phyloP scores from a whole-genome alignment of 2,797 vertebrate genomes.

The Hipposideros larvatus region DNA sequence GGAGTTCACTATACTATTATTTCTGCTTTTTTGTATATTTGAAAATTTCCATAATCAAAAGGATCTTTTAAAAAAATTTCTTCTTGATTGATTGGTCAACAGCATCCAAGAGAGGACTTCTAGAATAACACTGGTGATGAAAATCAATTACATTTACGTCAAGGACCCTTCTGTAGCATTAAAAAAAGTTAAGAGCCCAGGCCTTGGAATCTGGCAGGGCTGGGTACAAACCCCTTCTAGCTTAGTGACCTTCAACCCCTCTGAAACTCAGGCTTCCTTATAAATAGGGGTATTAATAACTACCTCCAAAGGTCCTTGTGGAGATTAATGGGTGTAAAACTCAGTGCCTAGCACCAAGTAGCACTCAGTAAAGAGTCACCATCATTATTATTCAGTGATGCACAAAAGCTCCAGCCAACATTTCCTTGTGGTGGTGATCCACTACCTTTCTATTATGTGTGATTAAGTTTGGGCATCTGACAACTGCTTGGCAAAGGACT shows the following conservation, averaged over 20 bases:
- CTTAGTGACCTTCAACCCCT: background rate
- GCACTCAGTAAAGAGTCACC: background rate
- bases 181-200: background rate
- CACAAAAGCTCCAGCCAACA: background rate
- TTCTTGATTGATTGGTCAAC: conserved; percentile 48
- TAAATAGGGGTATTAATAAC: background rate
- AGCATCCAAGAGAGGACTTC: conserved; percentile 50
- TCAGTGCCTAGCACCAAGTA: background rate
- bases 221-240: conserved; percentile 9
- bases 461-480: background rate
- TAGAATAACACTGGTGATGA: conserved; percentile 34
- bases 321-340: background rate
- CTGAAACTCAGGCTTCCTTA: conserved; percentile 10
- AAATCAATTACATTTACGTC: conserved; percentile 45
- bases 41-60: conserved; percentile 61
- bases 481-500: conserved; percentile 36
- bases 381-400: background rate
- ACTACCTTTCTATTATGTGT: background rate
- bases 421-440: background rate
- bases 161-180: background rate
- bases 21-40: conserved; percentile 55
- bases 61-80: background rate
- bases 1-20: conserved; percentile 55
- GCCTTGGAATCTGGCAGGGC: background rate
- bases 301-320: background rate